phyloP scores from a whole-genome alignment of 35 echinoderm and acorn worm genomes.

The Hemicentrotus pulcherrimus region DNA sequence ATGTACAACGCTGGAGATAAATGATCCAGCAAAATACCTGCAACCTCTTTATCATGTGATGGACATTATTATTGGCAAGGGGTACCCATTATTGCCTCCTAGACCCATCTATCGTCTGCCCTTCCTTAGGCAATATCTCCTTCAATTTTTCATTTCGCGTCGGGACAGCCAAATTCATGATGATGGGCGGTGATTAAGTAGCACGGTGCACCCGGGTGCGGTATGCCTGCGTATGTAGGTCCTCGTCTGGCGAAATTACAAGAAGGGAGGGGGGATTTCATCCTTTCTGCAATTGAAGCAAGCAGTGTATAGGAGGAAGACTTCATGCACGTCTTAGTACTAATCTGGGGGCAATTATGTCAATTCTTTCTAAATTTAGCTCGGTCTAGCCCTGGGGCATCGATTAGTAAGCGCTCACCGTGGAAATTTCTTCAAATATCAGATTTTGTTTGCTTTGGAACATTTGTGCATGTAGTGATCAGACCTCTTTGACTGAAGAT shows the following conservation, averaged over 20 bases:
- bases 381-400: not conserved
- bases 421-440: not conserved
- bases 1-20: no score
- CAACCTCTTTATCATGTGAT: not conserved
- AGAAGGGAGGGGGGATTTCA: no score
- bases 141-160: slow-evolving; percentile 1
- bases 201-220: not conserved
- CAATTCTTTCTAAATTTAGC: slow-evolving; percentile 5
- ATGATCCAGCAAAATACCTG: no score
- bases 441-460: not conserved
- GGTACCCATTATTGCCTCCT: slow-evolving; percentile 9
- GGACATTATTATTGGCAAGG: not conserved
- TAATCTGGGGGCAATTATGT: slow-evolving; percentile 10
- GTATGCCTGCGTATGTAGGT: not conserved
- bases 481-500: not conserved
- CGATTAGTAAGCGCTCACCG: not conserved
- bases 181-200: not conserved
- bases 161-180: not conserved
- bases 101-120: not conserved
- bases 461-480: not conserved
- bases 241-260: no score
- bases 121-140: not conserved
- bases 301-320: not conserved
- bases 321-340: not conserved
- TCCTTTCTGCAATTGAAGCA: no score